Evolutionary conservation across 2,113 vertebrate genomes (phyloP), one percentile per base, ranked within the genome.

Genomic region (Enhydra lutris): DNA sequence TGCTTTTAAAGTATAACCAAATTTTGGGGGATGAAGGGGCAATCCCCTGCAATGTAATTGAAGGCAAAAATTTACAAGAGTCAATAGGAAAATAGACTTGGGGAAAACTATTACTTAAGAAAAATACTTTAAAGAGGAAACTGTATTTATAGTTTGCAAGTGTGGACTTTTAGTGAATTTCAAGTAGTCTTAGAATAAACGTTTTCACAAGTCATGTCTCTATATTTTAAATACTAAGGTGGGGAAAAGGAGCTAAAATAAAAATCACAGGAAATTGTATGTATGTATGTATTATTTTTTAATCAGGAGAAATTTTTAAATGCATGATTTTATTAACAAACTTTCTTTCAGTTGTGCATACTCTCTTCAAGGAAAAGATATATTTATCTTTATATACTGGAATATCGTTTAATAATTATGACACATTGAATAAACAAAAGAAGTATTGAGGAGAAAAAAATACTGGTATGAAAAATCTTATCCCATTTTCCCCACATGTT

Each of bases 51-150:
- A 92, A 79, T 83, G 6, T 7, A 65, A 80, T 39, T 57, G 91
- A 81, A 94, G 91, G 71, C 39, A 61, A 67, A 65, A 91, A 84
- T 69, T 57, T 67, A 63, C 6, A 81, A 82, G 7, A 74, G 6
- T 91, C 59, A 87, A 52, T 67, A 10, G 7, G 15, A 82, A 95
- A 96, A 76, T 4, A 81, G 71, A 91, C 4, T n/a, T 57, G 20
- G 15, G 14, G 9, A 85, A 93, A 93, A 80, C n/a, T 39, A 42
- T 79, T 91, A 71, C 26, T 84, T 94, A 91, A 86, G 47, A 63
- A 81, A 95, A 91, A 84, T 80, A 73, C 21, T 92, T 74, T 76
- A 90, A 94, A 65, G 36, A 50, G 24, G 29, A 93, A 91, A 55
- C 73, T 57, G 4, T 55, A 50, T 83, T 92, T 79, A 26, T n/a